Evolutionary conservation across 2,797 vertebrate species (phyloP), one percentile per base, ranked within the genome.

Genomic region (Cottoperca gobio): DNA sequence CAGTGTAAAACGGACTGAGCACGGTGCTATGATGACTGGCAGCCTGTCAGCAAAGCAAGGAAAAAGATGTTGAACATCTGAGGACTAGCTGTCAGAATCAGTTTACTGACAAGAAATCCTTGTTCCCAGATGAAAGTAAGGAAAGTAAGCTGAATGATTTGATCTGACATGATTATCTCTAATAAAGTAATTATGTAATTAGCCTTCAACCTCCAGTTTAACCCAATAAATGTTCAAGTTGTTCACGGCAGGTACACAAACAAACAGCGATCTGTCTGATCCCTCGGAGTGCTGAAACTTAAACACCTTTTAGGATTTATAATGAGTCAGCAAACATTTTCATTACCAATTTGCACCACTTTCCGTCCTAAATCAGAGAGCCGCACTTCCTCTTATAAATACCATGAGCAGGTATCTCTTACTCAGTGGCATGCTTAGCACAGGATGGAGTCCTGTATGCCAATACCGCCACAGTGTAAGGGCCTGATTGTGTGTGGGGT

Each of bases 311-410:
- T 67, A 87, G 87, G 71, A 76, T 80, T 73, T 62, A 7, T 91
- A 93, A 93, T 91, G 76, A 92, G 78, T 91, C 78, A 59, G 91
- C 90, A 94, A 94, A 94, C 89, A 94, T 92, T 92, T 93, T 88
- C 75, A 43, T 81, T 83, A 84, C 77, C 81, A 81, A 89, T 91
- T 92, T 82, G 80, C 82, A 75, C 88, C 76, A 87, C 84, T 87
- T 88, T 91, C 76, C 59, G n/a, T 54, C 63, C 64, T 79, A 84
- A 87, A 90, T 72, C 73, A 85, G 78, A 72, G 76, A 83, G 79
- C 70, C 42, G 23, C 77, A 89, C 87, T 92, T 94, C 90, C 91
- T 91, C 82, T 73, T 75, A 84, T 86, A 94, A 95, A 94, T 89
- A 91, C 90, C 89, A 82, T 33, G 39, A 48, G 78, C 78, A 82